phyloP scores from a whole-genome alignment of 2,888 invertebrate genomes.

The Chymomyza caudatula region DNA sequence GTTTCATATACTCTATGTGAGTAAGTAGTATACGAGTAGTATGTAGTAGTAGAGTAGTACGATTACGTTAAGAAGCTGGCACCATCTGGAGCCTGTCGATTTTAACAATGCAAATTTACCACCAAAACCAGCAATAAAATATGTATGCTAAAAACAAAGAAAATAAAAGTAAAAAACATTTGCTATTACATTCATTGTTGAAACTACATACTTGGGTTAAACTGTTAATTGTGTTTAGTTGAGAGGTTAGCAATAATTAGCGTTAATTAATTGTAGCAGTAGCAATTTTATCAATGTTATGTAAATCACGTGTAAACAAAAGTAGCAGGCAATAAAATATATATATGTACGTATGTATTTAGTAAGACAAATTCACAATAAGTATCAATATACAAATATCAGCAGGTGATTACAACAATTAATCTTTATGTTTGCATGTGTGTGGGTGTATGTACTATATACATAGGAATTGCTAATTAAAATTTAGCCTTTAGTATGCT shows the following conservation, averaged over 20 bases:
- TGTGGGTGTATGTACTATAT: conserved; percentile 6
- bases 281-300: conserved; percentile 38
- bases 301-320: conserved; percentile 40
- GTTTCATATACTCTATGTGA: background rate
- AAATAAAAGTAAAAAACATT: conserved; percentile 69
- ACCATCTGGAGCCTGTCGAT: conserved; percentile 69
- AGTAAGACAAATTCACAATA: background rate
- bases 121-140: conserved; percentile 77
- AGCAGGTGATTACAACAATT: background rate
- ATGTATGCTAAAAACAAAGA: conserved; percentile 76
- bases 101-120: conserved; percentile 70
- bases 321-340: conserved; percentile 50
- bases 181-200: conserved; percentile 63
- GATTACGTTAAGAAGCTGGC: conserved; percentile 58
- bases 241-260: conserved; percentile 25
- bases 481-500: too few species aligned
- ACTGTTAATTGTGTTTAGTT: conserved; percentile 26
- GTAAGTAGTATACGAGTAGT: background rate
- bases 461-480: too few species aligned
- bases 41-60: background rate
- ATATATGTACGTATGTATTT: conserved; percentile 19
- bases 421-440: background rate
- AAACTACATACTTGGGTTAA: conserved; percentile 26
- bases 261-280: conserved; percentile 42
- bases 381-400: background rate